Evolutionary conservation across 2,888 invertebrate genomes (phyloP).

Genomic region (Gymnoscelis rufifasciata): DNA sequence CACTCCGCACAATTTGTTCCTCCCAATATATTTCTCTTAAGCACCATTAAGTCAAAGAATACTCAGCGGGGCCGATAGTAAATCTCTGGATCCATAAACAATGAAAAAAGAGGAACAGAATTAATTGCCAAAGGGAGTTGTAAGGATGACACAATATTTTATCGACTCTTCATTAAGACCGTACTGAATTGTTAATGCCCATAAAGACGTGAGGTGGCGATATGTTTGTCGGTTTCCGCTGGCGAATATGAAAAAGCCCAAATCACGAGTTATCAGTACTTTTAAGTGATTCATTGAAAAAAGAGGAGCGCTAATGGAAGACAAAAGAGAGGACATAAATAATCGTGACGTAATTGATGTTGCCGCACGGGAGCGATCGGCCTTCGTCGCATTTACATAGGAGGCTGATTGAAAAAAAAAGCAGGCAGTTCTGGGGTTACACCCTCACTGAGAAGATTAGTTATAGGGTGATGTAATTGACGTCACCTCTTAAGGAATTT

Average conservation of each 20-base stretch:
- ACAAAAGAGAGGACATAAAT: conserved; percentile 74
- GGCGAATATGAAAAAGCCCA: conserved; percentile 35
- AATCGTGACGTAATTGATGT: conserved; percentile 65
- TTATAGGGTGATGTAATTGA: too few relatives aligned
- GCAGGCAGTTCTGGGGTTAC: background rate
- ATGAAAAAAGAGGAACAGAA: conserved; percentile 62
- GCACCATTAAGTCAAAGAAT: conserved; percentile 60
- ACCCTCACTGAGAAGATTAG: background rate
- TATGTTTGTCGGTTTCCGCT: conserved; percentile 56
- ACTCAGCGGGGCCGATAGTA: conserved; percentile 59
- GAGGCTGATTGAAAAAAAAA: conserved; percentile 1
- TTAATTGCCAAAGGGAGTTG: conserved; percentile 62
- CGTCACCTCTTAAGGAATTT: too few relatives aligned
- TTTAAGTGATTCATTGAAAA: conserved; percentile 63
- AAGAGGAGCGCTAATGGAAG: conserved; percentile 66
- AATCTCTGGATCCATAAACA: conserved; percentile 65
- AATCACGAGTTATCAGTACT: conserved; percentile 46
- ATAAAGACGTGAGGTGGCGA: conserved; percentile 63
- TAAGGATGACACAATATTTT: conserved; percentile 72
- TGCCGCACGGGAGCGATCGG: conserved; percentile 42
- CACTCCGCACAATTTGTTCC: conserved; percentile 61
- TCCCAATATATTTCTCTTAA: conserved; percentile 67
- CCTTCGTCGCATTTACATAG: conserved; percentile 18
- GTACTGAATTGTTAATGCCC: conserved; percentile 74
- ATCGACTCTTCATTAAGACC: conserved; percentile 72